Evolutionary conservation across 2,113 vertebrate genomes (phyloP), one percentile per base, ranked within the genome.

Genomic region (Neolamprologus variostigma): DNA sequence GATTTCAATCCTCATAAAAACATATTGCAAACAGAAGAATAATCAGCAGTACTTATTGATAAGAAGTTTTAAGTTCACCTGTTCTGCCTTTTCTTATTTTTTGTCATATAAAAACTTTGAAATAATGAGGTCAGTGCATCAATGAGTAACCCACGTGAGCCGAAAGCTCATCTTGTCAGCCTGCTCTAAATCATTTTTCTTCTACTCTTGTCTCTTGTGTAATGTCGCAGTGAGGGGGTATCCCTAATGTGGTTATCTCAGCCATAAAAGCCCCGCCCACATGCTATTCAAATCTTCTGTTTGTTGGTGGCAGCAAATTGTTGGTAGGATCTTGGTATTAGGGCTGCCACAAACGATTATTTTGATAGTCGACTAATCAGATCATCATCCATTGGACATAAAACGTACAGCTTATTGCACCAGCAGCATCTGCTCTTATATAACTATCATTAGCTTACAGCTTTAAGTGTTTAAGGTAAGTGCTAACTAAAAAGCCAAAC

Each of bases 1-100:
- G 26, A 51, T 9, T 31, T 17, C 3, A 31, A 33, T 5, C 8
- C 16, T 59, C 7, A 59, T 14, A 16, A 31, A 63, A 17, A 33
- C 16, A 0, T 10, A 0, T 28, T 16, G 14, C 8, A 2, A 31
- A 28, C 26, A 0, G 7, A 59, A 19, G 28, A 33, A 33, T 17
- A 17, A 61, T 61, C 14, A 33, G 8, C 26, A 33, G 5, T 14
- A 9, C 13, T 28, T 59, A 0, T 8, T 59, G 28, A 61, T 61
- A 9, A 61, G 9, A 17, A 63, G 14, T 33, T 63, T 33, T 3
- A 63, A 63, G 3, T 35, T 17, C 16, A 19, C 16, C 16, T 33
- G 5, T 19, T 63, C 57, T 61, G 13, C 12, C 23, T 9, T 28
- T 8, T 28, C 13, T 31, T 31, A 31, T 31, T 28, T 59, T 57